phyloP scores from a whole-genome alignment of 2,888 invertebrate species.

The Pandemis corylana region DNA sequence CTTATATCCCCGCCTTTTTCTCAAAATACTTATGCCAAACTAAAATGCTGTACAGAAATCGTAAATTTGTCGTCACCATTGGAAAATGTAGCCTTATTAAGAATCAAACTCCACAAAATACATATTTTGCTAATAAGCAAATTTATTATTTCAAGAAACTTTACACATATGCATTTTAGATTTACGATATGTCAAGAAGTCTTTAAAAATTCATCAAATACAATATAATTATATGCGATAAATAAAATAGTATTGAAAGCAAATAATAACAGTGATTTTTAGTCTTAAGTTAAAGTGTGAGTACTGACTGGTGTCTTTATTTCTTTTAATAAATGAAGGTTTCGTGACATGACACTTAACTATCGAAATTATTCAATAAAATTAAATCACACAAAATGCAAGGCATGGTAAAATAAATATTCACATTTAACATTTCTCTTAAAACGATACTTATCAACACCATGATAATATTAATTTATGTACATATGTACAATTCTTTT shows the following conservation, averaged over 20 bases:
- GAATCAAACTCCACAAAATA: conserved; percentile 23
- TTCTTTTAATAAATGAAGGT: not conserved
- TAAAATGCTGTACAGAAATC: too few relatives aligned
- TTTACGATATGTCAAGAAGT: conserved; percentile 82
- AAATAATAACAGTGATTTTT: not conserved
- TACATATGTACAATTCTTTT: conserved; percentile 55
- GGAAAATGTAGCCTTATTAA: too few relatives aligned
- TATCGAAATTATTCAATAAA: not conserved
- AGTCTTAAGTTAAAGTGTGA: conserved; percentile 2
- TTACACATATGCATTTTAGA: conserved; percentile 75
- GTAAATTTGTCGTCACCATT: too few relatives aligned
- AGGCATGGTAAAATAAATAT: conserved; percentile 33
- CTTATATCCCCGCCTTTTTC: too few relatives aligned
- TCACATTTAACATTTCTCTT: conserved; percentile 42
- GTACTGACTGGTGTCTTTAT: not conserved
- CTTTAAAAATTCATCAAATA: conserved; percentile 74
- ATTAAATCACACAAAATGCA: conserved; percentile 12
- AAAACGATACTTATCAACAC: conserved; percentile 38
- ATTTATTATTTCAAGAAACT: conserved; percentile 76
- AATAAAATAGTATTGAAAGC: not conserved
- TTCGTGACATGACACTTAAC: not conserved
- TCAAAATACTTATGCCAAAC: too few relatives aligned
- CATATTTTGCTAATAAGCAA: conserved; percentile 74
- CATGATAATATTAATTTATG: conserved; percentile 45
- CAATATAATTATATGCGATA: conserved; percentile 43